Percentiles rank a stretch among this genome's conserved stretches.
Conservation (phyloP, 2,113 vertebrate genomes). For the Boulengeromyrus knoepffleri region DNA sequence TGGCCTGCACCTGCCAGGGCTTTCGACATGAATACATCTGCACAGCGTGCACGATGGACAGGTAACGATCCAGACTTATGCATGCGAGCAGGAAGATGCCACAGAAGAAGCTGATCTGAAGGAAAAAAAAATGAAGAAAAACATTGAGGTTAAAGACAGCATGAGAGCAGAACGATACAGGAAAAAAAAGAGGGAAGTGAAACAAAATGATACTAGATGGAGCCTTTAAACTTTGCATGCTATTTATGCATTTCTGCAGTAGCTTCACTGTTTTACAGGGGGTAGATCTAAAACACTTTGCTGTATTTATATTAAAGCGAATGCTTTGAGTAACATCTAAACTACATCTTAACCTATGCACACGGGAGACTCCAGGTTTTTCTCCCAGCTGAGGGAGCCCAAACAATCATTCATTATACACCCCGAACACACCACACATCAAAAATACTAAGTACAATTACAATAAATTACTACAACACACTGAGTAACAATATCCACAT, state of each 20-base stretch:
- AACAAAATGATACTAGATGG: neutral
- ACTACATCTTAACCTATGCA: neutral
- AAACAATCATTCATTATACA: neutral
- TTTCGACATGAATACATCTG: constrained; percentile 48
- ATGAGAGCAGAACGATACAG: neutral
- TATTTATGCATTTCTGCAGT: neutral
- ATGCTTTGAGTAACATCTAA: neutral
- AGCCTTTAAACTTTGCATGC: neutral
- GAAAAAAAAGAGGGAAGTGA: neutral
- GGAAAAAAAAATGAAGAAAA: neutral
- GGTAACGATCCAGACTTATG: constrained; percentile 61
- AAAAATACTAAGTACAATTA: neutral
- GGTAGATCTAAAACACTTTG: neutral
- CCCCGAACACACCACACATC: neutral
- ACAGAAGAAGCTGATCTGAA: constrained; percentile 66
- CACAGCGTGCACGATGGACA: constrained; percentile 49
- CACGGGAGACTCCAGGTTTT: neutral
- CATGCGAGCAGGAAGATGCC: constrained; percentile 64
- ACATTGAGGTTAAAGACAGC: neutral
- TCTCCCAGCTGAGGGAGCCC: neutral
- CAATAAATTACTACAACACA: neutral
- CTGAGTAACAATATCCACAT: neutral
- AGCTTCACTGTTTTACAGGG: neutral
- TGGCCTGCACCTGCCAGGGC: constrained; percentile 29
- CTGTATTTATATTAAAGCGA: neutral